Evolutionary conservation across 2,888 invertebrate species (phyloP), one percentile per base, ranked within the genome.

Genomic region (Copidosoma aretas): DNA sequence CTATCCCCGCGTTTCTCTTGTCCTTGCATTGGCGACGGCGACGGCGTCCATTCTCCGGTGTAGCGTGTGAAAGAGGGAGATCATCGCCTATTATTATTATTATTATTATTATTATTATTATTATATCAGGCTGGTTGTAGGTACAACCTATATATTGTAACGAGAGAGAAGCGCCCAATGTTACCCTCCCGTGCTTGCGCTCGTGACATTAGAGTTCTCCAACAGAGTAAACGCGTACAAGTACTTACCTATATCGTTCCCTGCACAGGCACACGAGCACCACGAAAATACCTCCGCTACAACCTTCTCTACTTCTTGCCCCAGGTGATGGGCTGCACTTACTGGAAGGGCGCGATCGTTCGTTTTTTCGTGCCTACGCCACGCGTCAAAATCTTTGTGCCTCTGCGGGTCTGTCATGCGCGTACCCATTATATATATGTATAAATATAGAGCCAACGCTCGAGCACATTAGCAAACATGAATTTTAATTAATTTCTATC

Each of bases 1-100:
- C 71, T 53, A 41, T 54, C 46, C 22, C 54, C 39, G 58, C 68
- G 73, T 67, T 56, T 24, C 68, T 56, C 68, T 68, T 64, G 58
- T 54, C 53, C 39, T 56, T 25, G 25, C 24, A n/a, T 56, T 25
- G n/a, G 32, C 3, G 4, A 32, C 32, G n/a, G n/a, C n/a, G n/a
- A n/a, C 32, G 8, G 32, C 32, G 8, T 3, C 32, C 3, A 32
- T 32, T 32, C 8, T 32, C 32, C 8, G 4, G 32, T 32, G 60
- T 51, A 56, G 24, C 51, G 51, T 51, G 32, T 15, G 22, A 56
- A 32, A 59, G 65, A 73, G 64, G 73, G 68, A 58, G 51, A 56
- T 67, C 71, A 65, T 69, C 71, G 77, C 78, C 78, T 81, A 80
- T n/a, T n/a, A n/a, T n/a, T n/a, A n/a, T n/a, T n/a, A n/a, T n/a